Percentiles rank a stretch among this genome's conserved stretches.
These are phyloP conservation scores for Artibeus jamaicensis DNA, from an alignment of 2,797 vertebrate genomes.

Conservation along the genomic window DNA sequence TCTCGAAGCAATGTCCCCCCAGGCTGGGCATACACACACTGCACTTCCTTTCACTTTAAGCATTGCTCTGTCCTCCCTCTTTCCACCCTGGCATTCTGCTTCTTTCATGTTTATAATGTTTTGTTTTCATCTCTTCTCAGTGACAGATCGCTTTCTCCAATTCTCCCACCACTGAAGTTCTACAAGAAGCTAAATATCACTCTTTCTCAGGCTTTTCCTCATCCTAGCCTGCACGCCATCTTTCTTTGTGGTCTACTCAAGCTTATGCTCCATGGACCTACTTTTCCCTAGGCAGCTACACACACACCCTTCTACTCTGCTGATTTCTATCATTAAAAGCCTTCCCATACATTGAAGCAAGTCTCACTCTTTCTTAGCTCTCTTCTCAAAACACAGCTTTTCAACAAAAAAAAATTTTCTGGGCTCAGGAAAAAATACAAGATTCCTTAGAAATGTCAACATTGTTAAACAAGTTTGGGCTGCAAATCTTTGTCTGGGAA, in stretches of 20 bases:
- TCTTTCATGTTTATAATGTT: neutral
- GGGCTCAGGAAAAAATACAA: neutral
- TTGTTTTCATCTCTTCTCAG: neutral
- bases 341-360: neutral
- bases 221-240: neutral
- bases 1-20: neutral
- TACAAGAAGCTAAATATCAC: neutral
- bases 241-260: neutral
- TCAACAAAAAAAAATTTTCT: neutral
- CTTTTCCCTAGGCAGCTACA: neutral
- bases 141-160: neutral
- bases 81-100: accelerated
- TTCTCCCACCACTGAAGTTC: neutral
- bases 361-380: neutral
- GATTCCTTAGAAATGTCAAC: neutral
- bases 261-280: neutral
- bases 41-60: neutral
- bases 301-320: neutral
- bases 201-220: neutral
- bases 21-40: neutral
- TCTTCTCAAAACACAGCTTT: neutral
- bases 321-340: neutral
- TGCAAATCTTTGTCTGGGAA: neutral
- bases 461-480: neutral
- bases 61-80: neutral